Percentiles rank a stretch among this genome's conserved stretches.
These are phyloP conservation scores for Struthio camelus DNA, from an alignment of 2,113 vertebrate genomes.

Conservation along the genomic window DNA sequence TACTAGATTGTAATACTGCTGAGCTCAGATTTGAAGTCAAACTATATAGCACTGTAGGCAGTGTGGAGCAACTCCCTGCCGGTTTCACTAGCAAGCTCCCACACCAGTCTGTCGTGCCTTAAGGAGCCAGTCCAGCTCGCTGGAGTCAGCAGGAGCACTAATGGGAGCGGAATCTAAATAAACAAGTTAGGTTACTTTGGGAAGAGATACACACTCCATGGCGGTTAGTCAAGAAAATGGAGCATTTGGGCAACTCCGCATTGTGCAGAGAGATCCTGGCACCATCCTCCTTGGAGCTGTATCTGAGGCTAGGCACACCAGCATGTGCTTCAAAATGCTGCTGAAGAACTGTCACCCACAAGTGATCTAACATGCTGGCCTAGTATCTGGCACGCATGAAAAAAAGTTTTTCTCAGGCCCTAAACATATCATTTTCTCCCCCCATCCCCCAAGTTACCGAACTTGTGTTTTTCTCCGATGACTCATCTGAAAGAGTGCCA, in stretches of 20 bases:
- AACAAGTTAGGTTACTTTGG: background rate
- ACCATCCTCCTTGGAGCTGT: background rate
- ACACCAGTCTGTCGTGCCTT: background rate
- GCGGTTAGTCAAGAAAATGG: background rate
- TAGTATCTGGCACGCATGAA: background rate
- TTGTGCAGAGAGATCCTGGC: background rate
- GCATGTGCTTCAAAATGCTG: background rate
- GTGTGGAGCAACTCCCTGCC: background rate
- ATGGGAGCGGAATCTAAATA: background rate
- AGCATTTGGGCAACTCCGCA: background rate
- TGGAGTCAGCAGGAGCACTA: background rate
- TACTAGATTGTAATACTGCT: background rate
- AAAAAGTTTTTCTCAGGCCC: background rate
- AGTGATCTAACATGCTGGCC: background rate
- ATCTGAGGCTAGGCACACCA: background rate
- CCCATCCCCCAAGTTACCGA: background rate
- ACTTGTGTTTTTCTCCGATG: background rate
- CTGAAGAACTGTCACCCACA: background rate
- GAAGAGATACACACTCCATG: fast-evolving
- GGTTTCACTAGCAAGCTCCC: fast-evolving
- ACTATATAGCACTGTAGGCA: background rate
- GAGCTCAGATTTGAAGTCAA: background rate
- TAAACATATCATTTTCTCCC: background rate
- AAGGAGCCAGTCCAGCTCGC: background rate
- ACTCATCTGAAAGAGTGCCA: background rate